Conservation (phyloP, 2,797 vertebrate genomes). For the Simalia tracyae region DNA sequence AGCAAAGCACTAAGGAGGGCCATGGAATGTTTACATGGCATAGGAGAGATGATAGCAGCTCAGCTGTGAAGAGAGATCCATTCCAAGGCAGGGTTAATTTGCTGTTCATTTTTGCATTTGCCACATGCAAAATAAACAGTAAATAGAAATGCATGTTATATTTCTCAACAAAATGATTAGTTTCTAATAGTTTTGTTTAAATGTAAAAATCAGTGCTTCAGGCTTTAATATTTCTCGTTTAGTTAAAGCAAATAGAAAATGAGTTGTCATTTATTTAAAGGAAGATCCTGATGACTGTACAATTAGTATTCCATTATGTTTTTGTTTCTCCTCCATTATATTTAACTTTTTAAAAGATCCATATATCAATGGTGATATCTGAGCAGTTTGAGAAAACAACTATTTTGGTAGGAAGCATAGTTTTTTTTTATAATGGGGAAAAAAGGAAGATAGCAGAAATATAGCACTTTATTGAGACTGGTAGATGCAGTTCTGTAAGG, state of each 20-base stretch:
- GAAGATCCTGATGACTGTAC: conserved; percentile 52
- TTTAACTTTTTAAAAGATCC: conserved; percentile 24
- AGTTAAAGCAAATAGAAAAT: conserved; percentile 76
- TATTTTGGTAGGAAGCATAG: conserved; percentile 54
- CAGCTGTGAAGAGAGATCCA: conserved; percentile 73
- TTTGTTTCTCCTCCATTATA: conserved; percentile 56
- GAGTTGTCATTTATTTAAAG: conserved; percentile 70
- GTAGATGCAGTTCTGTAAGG: not conserved
- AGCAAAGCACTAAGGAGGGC: conserved; percentile 65
- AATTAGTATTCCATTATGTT: conserved; percentile 55
- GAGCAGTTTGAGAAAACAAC: conserved; percentile 43
- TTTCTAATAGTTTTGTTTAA: conserved; percentile 77
- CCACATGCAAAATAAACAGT: conserved; percentile 75
- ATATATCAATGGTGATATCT: conserved; percentile 48
- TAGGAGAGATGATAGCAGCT: conserved; percentile 73
- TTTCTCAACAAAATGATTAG: conserved; percentile 78
- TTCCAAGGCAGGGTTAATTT: conserved; percentile 77
- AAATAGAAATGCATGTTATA: conserved; percentile 77
- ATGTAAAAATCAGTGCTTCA: conserved; percentile 69
- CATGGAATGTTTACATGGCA: conserved; percentile 67
- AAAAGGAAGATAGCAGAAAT: not conserved
- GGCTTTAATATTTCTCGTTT: conserved; percentile 72
- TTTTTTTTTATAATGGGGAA: conserved; percentile 16
- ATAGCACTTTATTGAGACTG: conserved; percentile 19
- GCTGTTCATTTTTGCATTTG: conserved; percentile 76